A percentile compares a stretch with the other conserved stretches of the same genome.
These are phyloP conservation scores for Daptonema setosum DNA, from an alignment of 2,888 invertebrate genomes.

Conservation along the genomic window DNA sequence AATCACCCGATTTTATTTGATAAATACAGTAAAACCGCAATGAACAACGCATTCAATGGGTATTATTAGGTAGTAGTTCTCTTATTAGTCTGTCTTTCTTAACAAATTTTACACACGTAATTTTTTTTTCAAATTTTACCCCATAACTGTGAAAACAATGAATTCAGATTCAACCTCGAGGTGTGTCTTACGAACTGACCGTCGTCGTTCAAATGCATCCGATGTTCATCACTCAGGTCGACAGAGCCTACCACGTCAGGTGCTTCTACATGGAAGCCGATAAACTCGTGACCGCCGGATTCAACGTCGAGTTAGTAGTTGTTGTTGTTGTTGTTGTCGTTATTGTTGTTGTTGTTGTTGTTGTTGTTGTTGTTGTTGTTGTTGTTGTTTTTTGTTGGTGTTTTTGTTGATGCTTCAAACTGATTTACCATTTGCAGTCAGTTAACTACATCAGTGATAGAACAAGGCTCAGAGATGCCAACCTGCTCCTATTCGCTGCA, in stretches of 20 bases:
- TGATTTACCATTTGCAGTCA: not conserved
- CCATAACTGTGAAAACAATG: too few relatives aligned
- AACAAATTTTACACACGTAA: too few relatives aligned
- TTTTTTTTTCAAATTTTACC: too few relatives aligned
- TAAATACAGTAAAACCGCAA: too few relatives aligned
- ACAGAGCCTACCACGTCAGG: conserved; percentile 7
- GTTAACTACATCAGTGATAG: not conserved
- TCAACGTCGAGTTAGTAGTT: conserved; percentile 8
- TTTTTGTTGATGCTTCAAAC: not conserved
- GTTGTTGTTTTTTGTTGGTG: too few relatives aligned
- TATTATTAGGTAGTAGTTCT: too few relatives aligned
- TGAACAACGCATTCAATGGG: too few relatives aligned
- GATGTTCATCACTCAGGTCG: conserved; percentile 9
- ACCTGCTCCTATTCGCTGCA: conserved; percentile 6
- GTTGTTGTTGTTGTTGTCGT: not conserved
- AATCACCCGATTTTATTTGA: too few relatives aligned
- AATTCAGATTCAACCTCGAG: conserved; percentile 5
- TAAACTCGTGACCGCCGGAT: conserved; percentile 1
- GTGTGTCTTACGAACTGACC: conserved; percentile 5
- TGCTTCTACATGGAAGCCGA: conserved; percentile 10
- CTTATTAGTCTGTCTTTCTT: too few relatives aligned
- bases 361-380: too few relatives aligned
- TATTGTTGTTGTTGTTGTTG: not conserved
- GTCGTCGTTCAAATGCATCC: conserved; percentile 9
- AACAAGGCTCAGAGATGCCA: conserved; percentile 2